Evolutionary conservation across 2,113 vertebrate species (phyloP).

Genomic region (Macquaria australasica): DNA sequence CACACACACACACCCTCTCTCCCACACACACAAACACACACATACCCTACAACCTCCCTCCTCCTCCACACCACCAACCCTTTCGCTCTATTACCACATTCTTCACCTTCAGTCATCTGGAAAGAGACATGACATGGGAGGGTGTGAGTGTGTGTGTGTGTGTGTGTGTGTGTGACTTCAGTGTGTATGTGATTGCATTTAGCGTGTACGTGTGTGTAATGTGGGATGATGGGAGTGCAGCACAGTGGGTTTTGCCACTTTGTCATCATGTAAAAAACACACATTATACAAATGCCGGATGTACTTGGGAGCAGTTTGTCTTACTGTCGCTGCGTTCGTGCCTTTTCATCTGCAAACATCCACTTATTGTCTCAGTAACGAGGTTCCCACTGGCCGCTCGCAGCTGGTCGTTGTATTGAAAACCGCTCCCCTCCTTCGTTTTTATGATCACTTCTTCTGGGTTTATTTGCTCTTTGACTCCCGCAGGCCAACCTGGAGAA

Average conservation of each 20-base stretch:
- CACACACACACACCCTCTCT: not conserved
- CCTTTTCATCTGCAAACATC: slow-evolving; percentile 39
- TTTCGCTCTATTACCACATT: slow-evolving; percentile 46
- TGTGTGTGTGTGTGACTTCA: not conserved
- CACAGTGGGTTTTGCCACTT: slow-evolving; percentile 48
- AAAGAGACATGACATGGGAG: slow-evolving; percentile 41
- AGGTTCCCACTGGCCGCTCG: slow-evolving; percentile 28
- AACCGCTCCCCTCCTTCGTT: slow-evolving; percentile 1
- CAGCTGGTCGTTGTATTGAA: slow-evolving; percentile 11
- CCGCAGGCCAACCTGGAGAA: not conserved
- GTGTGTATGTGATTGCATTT: no score
- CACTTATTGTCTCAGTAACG: slow-evolving; percentile 36
- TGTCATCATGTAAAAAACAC: slow-evolving; percentile 45
- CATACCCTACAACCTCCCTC: slow-evolving; percentile 3
- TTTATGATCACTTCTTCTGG: slow-evolving; percentile 34
- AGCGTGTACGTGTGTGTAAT: not conserved
- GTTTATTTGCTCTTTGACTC: slow-evolving; percentile 4
- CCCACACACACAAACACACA: not conserved
- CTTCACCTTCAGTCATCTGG: slow-evolving; percentile 61
- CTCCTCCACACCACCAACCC: slow-evolving; percentile 14
- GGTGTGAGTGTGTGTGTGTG: not conserved
- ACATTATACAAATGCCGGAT: slow-evolving; percentile 18
- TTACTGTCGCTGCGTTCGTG: not conserved
- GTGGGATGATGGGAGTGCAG: slow-evolving; percentile 24
- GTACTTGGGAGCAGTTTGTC: slow-evolving; percentile 26